Percentiles rank a stretch among this genome's conserved stretches.
phyloP scores from a whole-genome alignment of 2,113 vertebrate species.

The Spea multiplicata region DNA sequence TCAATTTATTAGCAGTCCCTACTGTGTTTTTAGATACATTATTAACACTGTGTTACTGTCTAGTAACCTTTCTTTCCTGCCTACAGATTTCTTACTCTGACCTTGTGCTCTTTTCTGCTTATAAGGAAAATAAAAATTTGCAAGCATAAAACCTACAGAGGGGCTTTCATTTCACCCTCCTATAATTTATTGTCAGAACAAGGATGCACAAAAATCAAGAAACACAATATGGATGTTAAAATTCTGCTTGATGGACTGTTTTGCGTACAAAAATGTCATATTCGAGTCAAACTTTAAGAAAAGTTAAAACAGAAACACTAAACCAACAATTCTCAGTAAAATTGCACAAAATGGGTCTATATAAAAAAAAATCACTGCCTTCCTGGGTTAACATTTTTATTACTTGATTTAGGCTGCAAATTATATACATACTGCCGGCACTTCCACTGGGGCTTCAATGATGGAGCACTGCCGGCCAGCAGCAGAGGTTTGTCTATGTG shows the following conservation, averaged over 20 bases:
- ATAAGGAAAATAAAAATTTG: constrained; percentile 50
- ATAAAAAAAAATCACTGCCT: background rate
- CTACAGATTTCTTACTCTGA: constrained; percentile 55
- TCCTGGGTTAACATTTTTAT: constrained; percentile 24
- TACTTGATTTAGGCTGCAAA: constrained; percentile 2
- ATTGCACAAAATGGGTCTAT: too few relatives aligned
- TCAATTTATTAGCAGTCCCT: constrained; percentile 45
- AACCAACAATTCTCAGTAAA: background rate
- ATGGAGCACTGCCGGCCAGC: too few relatives aligned
- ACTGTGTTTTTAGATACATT: constrained; percentile 54
- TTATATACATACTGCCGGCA: too few relatives aligned
- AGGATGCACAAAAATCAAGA: constrained; percentile 39
- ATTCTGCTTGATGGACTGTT: constrained; percentile 19
- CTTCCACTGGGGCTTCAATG: too few relatives aligned
- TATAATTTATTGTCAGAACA: constrained; percentile 54
- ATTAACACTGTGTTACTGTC: constrained; percentile 54
- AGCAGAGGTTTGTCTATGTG: too few relatives aligned
- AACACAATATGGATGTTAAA: constrained; percentile 44
- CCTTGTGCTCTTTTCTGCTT: constrained; percentile 49
- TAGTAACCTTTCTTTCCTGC: constrained; percentile 51
- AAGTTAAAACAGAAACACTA: background rate
- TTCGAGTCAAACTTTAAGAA: background rate
- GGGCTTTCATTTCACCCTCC: constrained; percentile 29
- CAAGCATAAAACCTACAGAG: constrained; percentile 41
- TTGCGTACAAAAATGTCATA: constrained; percentile 13